phyloP scores from a whole-genome alignment of 1,140 invertebrate species.

The Brachionus koreanus region DNA sequence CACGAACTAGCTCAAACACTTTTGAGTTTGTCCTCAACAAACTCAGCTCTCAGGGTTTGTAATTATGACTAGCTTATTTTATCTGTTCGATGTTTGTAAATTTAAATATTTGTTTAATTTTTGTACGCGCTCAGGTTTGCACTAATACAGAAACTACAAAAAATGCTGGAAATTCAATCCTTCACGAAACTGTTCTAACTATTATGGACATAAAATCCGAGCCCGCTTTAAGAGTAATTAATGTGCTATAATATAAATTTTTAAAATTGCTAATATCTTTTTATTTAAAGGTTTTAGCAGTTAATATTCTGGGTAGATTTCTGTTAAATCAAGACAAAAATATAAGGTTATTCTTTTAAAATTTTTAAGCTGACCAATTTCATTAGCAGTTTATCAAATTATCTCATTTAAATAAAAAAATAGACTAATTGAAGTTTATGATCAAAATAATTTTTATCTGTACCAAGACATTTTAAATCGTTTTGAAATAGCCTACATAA shows the following conservation, averaged over 20 bases:
- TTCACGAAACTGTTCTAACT: conserved; percentile 93
- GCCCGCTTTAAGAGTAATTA: conserved; percentile 73
- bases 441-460: no score
- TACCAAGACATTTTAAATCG: no score
- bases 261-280: conserved; percentile 44
- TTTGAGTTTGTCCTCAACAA: conserved; percentile 95
- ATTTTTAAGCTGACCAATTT: background rate
- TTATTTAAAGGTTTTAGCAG: conserved; percentile 71
- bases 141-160: conserved; percentile 97
- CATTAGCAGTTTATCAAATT: no score
- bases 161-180: conserved; percentile 95
- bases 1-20: conserved; percentile 96
- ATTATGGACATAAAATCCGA: conserved; percentile 98
- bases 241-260: background rate
- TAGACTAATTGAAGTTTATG: no score
- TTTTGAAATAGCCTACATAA: no score
- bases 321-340: conserved; percentile 98
- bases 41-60: conserved; percentile 50
- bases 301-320: conserved; percentile 96
- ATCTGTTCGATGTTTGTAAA: background rate
- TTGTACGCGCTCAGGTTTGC: conserved; percentile 65
- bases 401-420: no score
- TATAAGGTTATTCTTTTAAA: conserved; percentile 66
- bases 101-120: background rate
- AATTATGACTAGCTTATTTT: background rate